Conservation (phyloP, 2,113 vertebrate genomes). For the Struthidea cinerea region DNA sequence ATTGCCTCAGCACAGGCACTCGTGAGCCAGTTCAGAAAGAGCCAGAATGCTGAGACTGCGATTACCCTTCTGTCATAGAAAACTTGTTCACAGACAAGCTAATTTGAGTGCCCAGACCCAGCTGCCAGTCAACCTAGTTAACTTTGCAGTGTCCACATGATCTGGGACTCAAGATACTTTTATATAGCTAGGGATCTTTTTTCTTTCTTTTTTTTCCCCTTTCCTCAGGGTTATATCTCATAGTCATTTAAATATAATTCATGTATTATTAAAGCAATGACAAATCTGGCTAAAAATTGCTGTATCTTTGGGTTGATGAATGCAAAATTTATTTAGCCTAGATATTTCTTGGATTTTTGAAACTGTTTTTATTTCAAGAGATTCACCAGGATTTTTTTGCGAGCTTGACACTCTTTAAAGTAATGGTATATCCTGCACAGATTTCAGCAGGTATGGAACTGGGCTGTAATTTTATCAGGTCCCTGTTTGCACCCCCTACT, state of each 20-base stretch:
- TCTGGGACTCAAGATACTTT: neutral
- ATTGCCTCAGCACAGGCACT: neutral
- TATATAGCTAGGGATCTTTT: neutral
- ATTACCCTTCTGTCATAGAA: neutral
- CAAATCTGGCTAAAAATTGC: neutral
- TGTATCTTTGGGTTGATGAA: neutral
- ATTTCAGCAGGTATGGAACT: neutral
- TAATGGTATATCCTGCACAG: neutral
- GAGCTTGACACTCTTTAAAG: neutral
- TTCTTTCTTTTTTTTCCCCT: neutral
- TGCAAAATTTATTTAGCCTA: neutral
- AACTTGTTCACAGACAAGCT: conserved; percentile 24
- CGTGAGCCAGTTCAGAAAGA: neutral
- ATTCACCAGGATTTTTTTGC: neutral
- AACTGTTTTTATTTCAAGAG: neutral
- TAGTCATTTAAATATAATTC: neutral
- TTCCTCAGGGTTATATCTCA: neutral
- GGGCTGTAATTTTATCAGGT: neutral
- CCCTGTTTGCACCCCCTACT: neutral
- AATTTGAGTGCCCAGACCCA: conserved; percentile 52
- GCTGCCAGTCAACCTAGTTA: conserved; percentile 50
- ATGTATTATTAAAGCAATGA: neutral
- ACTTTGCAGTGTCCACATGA: neutral
- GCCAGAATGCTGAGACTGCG: neutral
- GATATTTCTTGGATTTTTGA: neutral